phyloP scores from a whole-genome alignment of 2,113 vertebrate genomes.

The Galeopterus variegatus region DNA sequence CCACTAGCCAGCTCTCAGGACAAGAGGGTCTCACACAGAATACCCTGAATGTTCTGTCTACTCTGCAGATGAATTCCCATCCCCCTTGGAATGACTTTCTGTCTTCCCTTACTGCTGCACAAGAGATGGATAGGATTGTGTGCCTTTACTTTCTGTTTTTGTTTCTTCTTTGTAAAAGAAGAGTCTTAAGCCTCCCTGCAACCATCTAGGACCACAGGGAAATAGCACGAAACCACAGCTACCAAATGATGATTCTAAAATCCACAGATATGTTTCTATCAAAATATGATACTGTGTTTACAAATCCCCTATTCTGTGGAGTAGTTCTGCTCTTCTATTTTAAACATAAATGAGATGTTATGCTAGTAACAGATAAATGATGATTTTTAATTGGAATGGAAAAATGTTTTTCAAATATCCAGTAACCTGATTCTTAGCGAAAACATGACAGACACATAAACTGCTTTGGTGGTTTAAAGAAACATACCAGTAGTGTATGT shows the following conservation, averaged over 20 bases:
- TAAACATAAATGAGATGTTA: slow-evolving; percentile 70
- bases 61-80: neutral
- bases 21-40: neutral
- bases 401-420: slow-evolving; percentile 71
- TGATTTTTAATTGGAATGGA: slow-evolving; percentile 72
- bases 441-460: slow-evolving; percentile 45
- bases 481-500: neutral
- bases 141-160: slow-evolving; percentile 55
- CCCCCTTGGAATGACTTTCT: neutral
- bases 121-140: neutral
- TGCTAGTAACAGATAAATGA: slow-evolving; percentile 70
- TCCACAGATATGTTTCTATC: slow-evolving; percentile 75
- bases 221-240: slow-evolving; percentile 77
- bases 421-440: slow-evolving; percentile 60
- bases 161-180: slow-evolving; percentile 57
- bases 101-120: neutral
- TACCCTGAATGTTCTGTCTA: too few species aligned
- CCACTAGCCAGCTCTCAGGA: neutral
- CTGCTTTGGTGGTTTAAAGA: slow-evolving; percentile 57
- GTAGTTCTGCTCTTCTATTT: slow-evolving; percentile 56
- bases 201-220: slow-evolving; percentile 59
- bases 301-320: slow-evolving; percentile 42
- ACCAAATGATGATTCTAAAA: slow-evolving; percentile 74
- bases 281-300: slow-evolving; percentile 70
- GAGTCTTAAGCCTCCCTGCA: slow-evolving; percentile 51